Percentiles rank a stretch among this genome's conserved stretches.
Evolutionary conservation across 1,140 invertebrate genomes (phyloP).

Genomic region (Ectropis grisescens): DNA sequence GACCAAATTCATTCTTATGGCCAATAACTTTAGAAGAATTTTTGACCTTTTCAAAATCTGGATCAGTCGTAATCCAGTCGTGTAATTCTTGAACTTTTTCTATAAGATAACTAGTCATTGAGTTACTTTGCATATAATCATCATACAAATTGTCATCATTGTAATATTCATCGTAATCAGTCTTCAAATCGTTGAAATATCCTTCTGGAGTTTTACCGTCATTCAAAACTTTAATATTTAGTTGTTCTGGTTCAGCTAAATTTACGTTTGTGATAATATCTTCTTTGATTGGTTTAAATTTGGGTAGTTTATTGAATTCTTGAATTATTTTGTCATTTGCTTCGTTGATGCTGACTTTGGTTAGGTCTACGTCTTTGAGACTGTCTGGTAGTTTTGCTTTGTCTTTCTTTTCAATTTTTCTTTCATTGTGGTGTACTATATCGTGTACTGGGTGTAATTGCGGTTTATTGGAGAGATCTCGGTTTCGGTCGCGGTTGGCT

Average conservation of each 20-base stretch:
- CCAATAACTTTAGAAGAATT: conserved; percentile 14
- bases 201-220: conserved; percentile 26
- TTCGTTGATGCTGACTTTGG: conserved; percentile 1
- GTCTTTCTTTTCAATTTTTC: conserved; percentile 57
- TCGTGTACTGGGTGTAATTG: conserved; percentile 53
- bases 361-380: neutral
- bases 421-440: conserved; percentile 32
- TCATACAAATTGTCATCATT: conserved; percentile 53
- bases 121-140: conserved; percentile 56
- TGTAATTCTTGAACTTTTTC: conserved; percentile 67
- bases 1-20: conserved; percentile 31
- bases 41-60: conserved; percentile 33
- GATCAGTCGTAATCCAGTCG: conserved; percentile 60
- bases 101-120: conserved; percentile 54
- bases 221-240: too few species aligned
- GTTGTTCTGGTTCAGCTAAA: too few species aligned
- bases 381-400: conserved; percentile 20
- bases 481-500: conserved; percentile 27
- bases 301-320: conserved; percentile 18
- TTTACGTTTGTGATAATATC: conserved; percentile 22
- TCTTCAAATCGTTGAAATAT: conserved; percentile 21
- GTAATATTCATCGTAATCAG: conserved; percentile 48
- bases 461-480: conserved; percentile 29
- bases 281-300: conserved; percentile 42
- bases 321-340: conserved; percentile 2